These are phyloP conservation scores for Eumacrocentrus americanus DNA, from an alignment of 2,888 invertebrate species.

Conservation along the genomic window DNA sequence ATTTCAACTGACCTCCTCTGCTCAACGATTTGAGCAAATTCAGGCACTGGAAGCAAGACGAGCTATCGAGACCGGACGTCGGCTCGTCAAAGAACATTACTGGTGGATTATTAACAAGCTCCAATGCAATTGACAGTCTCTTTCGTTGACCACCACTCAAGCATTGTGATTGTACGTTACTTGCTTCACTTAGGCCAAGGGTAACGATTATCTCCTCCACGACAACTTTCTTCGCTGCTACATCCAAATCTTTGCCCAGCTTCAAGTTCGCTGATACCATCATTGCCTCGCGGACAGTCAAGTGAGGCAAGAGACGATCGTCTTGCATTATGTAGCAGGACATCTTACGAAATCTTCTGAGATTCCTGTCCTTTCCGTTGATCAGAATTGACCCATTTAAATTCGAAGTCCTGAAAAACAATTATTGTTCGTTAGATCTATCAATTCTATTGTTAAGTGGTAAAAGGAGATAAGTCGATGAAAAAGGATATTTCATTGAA, in stretches of 20 bases:
- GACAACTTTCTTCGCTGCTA: slow-evolving; percentile 76
- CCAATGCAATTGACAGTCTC: slow-evolving; percentile 87
- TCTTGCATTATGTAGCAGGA: slow-evolving; percentile 98
- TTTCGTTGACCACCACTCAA: slow-evolving; percentile 92
- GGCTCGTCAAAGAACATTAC: slow-evolving; percentile 98
- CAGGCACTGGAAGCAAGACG: slow-evolving; percentile 92
- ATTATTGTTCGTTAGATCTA: not conserved
- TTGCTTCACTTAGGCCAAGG: slow-evolving; percentile 79
- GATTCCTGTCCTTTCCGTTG: slow-evolving; percentile 85
- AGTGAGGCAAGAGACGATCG: slow-evolving; percentile 85
- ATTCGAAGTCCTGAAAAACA: slow-evolving; percentile 75
- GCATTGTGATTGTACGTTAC: slow-evolving; percentile 78
- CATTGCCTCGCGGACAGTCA: slow-evolving; percentile 92
- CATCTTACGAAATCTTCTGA: slow-evolving; percentile 87
- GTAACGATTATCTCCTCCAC: slow-evolving; percentile 87
- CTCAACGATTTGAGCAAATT: slow-evolving; percentile 87
- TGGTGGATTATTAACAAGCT: slow-evolving; percentile 94
- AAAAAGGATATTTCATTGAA: too few relatives aligned
- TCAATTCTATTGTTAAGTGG: not conserved
- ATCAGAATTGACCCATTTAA: slow-evolving; percentile 85
- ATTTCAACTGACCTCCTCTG: slow-evolving; percentile 66
- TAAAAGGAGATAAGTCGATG: too few relatives aligned
- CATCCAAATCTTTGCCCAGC: slow-evolving; percentile 78
- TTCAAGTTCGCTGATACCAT: slow-evolving; percentile 92
- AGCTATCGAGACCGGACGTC: slow-evolving; percentile 90